Evolutionary conservation across 2,797 vertebrate species (phyloP).

Genomic region (Cryptoprocta ferox): DNA sequence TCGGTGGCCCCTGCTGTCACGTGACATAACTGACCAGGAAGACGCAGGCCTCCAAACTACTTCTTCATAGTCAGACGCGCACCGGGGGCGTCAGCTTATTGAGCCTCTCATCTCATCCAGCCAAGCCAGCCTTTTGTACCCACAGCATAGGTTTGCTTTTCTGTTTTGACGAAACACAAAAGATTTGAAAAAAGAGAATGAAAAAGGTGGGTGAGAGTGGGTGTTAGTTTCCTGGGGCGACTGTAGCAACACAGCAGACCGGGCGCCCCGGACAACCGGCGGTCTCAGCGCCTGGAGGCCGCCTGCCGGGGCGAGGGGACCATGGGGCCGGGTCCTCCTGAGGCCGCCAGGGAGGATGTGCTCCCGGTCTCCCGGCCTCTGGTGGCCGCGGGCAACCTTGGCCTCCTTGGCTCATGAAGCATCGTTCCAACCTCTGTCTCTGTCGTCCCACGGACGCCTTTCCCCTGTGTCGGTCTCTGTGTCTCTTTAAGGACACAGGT

Average conservation of each 20-base stretch:
- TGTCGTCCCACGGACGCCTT: rapidly evolving
- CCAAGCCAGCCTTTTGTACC: rapidly evolving
- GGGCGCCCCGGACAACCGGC: rapidly evolving
- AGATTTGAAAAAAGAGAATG: background rate
- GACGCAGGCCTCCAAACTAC: background rate
- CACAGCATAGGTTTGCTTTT: background rate
- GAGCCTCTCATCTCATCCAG: background rate
- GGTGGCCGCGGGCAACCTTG: rapidly evolving
- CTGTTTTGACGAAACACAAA: background rate
- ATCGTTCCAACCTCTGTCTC: too few species aligned
- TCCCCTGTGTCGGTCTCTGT: background rate
- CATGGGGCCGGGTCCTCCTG: background rate
- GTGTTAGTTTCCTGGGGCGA: background rate
- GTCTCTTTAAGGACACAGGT: background rate
- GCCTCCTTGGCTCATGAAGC: background rate
- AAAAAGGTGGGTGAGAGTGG: background rate
- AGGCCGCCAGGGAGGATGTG: background rate
- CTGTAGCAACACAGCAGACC: background rate
- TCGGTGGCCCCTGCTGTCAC: rapidly evolving
- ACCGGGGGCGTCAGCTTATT: too few species aligned
- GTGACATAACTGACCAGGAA: background rate
- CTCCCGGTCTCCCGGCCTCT: background rate
- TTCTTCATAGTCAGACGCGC: background rate
- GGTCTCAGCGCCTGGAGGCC: background rate
- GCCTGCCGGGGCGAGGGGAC: too few species aligned